Evolutionary conservation across 1,140 invertebrate species (phyloP).

Genomic region (Sweltsa coloradensis): DNA sequence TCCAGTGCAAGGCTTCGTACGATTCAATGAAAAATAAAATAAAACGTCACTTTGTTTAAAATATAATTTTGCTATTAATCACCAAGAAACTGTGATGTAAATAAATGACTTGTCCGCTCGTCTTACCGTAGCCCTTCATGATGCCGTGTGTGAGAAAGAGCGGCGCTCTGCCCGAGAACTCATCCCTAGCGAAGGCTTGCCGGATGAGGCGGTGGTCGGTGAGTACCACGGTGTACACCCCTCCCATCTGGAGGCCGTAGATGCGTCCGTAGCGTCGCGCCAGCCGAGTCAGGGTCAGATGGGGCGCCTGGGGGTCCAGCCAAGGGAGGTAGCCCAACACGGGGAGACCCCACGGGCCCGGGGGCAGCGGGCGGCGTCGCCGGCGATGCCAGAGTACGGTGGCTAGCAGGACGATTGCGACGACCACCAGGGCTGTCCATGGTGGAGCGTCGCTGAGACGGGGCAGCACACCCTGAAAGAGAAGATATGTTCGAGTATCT

Average conservation of each 20-base stretch:
- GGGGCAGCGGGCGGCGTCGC: too few relatives aligned
- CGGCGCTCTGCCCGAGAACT: slow-evolving; percentile 57
- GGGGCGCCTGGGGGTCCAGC: slow-evolving; percentile 48
- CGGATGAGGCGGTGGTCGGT: slow-evolving; percentile 56
- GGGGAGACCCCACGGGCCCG: slow-evolving; percentile 64
- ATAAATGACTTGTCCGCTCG: neutral
- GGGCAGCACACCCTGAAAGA: too few relatives aligned
- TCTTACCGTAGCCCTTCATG: slow-evolving; percentile 71
- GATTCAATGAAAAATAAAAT: too few relatives aligned
- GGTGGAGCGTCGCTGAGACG: too few relatives aligned
- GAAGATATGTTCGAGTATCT: too few relatives aligned
- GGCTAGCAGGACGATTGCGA: too few relatives aligned
- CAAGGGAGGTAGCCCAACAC: slow-evolving; percentile 65
- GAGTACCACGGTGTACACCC: slow-evolving; percentile 55
- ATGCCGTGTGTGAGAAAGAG: slow-evolving; percentile 73
- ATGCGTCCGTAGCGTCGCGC: slow-evolving; percentile 53
- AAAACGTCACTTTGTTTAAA: too few relatives aligned
- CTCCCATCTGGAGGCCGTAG: slow-evolving; percentile 57
- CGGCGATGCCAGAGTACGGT: too few relatives aligned
- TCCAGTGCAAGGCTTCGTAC: too few relatives aligned
- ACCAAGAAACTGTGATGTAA: too few relatives aligned
- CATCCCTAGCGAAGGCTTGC: slow-evolving; percentile 53
- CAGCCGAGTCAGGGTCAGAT: slow-evolving; percentile 51
- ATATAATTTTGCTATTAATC: too few relatives aligned
- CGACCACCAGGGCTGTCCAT: too few relatives aligned